Evolutionary conservation across 2,113 vertebrate species (phyloP), one percentile per base, ranked within the genome.

Genomic region (Acanthisitta chloris): DNA sequence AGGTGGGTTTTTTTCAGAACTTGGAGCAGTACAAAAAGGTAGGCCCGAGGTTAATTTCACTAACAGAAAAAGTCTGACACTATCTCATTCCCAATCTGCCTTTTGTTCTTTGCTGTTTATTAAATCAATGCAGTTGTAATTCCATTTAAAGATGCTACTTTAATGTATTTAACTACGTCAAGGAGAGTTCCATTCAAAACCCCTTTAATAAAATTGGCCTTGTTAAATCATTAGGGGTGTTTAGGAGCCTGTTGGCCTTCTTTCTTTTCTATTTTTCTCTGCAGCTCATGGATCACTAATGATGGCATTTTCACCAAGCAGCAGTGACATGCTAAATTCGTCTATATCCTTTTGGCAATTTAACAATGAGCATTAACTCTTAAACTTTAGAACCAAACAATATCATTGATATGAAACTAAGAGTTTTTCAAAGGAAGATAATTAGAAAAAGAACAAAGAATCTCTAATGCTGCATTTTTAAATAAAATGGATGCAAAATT

Each of bases 271-370:
- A 21, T 76, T 69, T 86, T 70, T 45, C 67, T 90, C 45, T 92
- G n/a, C 69, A 86, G 91, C 86, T 97, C 94, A 96, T 62, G 86
- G 97, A 95, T 97, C 97, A 97, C 94, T 98, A 97, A 98, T 97
- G 96, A 98, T 98, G 98, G 97, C 98, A 98, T 98, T 98, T 98
- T 88, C 96, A 84, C 88, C 97, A 97, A 97, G 96, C 89, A 96
- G 74, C 95, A 82, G 52, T 85, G 83, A 97, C 96, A 96, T 88
- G 92, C 96, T 93, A 97, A 97, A 98, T 98, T 97, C 97, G 95
- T 94, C 91, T 93, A 91, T 73, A 86, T 97, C 97, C 98, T 97
- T 92, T 97, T 90, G 97, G 98, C 98, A 92, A 97, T 96, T 96
- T 97, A 97, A 92, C 90, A 97, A 71, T 94, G 86, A 96, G 72